Evolutionary conservation across 2,888 invertebrate genomes (phyloP).

Genomic region (Ophion slaviceki): DNA sequence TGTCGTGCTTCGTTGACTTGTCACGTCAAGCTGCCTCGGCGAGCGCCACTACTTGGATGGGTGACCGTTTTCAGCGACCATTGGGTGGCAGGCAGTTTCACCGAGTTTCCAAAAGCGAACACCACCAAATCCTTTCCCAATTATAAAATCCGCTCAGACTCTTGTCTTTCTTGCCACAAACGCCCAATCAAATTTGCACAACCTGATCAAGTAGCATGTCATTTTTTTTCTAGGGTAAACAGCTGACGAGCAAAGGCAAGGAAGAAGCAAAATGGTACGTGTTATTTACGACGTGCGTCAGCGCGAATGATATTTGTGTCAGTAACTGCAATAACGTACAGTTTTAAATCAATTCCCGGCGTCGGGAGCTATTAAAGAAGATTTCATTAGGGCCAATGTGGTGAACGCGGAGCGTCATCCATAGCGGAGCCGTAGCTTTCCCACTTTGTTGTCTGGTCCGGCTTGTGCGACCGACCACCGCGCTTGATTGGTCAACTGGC

Average conservation of each 20-base stretch:
- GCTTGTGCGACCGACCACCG: conserved; percentile 51
- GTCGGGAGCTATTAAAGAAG: conserved; percentile 79
- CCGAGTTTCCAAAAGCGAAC: neutral
- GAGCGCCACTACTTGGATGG: neutral
- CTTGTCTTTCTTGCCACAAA: neutral
- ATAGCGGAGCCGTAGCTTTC: conserved; percentile 38
- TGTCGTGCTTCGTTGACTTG: too few species aligned
- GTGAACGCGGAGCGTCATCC: conserved; percentile 72
- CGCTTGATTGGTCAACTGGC: conserved; percentile 61
- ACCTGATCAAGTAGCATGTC: too few species aligned
- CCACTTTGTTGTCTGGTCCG: conserved; percentile 62
- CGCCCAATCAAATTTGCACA: neutral
- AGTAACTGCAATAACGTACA: conserved; percentile 46
- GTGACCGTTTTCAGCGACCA: neutral
- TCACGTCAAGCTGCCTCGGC: too few species aligned
- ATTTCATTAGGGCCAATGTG: conserved; percentile 81
- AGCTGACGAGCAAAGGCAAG: neutral
- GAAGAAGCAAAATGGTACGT: neutral
- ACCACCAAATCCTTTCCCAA: neutral
- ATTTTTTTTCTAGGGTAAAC: too few species aligned
- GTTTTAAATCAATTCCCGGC: conserved; percentile 70
- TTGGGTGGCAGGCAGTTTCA: neutral
- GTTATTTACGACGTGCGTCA: neutral
- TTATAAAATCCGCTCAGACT: too few species aligned
- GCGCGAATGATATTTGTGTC: conserved; percentile 43